Percentiles rank a stretch among this genome's conserved stretches.
Conservation (phyloP, 2,888 invertebrate species). For the Clostera curtula region DNA sequence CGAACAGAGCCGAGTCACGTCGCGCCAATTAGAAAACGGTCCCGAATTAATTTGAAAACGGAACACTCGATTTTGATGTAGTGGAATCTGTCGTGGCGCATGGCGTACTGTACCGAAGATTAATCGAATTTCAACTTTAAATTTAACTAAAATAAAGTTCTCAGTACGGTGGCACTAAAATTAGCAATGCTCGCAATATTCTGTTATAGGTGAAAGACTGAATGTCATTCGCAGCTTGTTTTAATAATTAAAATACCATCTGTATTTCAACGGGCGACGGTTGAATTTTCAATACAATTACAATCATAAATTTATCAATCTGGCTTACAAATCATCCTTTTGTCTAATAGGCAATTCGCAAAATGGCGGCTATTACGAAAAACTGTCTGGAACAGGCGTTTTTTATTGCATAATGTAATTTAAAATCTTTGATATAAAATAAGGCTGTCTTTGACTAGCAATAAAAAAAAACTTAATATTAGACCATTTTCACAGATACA, state of each 20-base stretch:
- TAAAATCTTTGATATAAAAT: too few species aligned
- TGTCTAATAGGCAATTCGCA: slow-evolving; percentile 21
- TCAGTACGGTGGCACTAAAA: slow-evolving; percentile 7
- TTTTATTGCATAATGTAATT: too few species aligned
- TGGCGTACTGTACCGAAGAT: slow-evolving; percentile 15
- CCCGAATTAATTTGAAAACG: slow-evolving; percentile 70
- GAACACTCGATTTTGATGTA: slow-evolving; percentile 73
- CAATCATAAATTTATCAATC: slow-evolving; percentile 12
- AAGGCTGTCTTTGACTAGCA: too few species aligned
- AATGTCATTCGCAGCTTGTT: slow-evolving; percentile 28
- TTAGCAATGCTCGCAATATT: slow-evolving; percentile 20
- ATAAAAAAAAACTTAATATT: too few species aligned
- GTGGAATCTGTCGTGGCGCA: slow-evolving; percentile 57
- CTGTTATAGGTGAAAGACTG: slow-evolving; percentile 36
- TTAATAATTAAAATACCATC: slow-evolving; percentile 26
- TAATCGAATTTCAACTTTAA: slow-evolving; percentile 19
- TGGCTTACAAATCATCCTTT: slow-evolving; percentile 15
- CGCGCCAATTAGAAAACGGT: slow-evolving; percentile 69
- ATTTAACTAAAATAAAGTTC: slow-evolving; percentile 9
- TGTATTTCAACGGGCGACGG: slow-evolving; percentile 15
- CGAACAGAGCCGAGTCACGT: slow-evolving; percentile 61
- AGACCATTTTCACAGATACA: too few species aligned
- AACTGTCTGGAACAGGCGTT: too few species aligned
- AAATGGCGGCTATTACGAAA: slow-evolving; percentile 18
- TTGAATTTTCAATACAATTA: slow-evolving; percentile 8